Evolutionary conservation across 1,140 invertebrate genomes (phyloP).

Genomic region (Arion vulgaris): DNA sequence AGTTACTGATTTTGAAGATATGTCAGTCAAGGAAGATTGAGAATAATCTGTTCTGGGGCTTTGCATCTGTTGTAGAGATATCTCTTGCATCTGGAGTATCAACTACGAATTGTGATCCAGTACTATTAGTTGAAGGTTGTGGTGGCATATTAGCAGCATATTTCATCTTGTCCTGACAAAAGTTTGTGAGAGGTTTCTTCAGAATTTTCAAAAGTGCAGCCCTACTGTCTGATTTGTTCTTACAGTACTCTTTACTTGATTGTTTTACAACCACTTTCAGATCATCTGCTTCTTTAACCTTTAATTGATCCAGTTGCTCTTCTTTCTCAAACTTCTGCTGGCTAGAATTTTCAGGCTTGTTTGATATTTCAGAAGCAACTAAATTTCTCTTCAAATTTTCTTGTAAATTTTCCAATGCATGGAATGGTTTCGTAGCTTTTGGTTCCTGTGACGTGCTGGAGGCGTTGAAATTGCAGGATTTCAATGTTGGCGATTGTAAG

Average conservation of each 20-base stretch:
- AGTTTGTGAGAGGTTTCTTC: neutral
- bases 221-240: neutral
- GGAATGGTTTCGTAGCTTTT: neutral
- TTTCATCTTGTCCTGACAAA: neutral
- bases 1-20: neutral
- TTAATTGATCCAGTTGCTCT: neutral
- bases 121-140: neutral
- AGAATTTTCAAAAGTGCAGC: neutral
- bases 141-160: neutral
- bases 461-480: neutral
- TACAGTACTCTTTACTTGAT: neutral
- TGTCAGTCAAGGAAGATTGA: neutral
- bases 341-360: neutral
- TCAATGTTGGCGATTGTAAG: neutral
- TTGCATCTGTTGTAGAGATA: neutral
- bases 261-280: neutral
- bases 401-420: neutral
- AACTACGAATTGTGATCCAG: neutral
- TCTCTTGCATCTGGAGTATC: neutral
- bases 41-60: neutral
- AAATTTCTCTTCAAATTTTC: neutral
- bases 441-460: neutral
- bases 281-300: neutral
- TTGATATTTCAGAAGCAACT: neutral
- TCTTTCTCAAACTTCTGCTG: neutral